phyloP scores from a whole-genome alignment of 2,113 vertebrate genomes.

The Coptodon bakossiorum region DNA sequence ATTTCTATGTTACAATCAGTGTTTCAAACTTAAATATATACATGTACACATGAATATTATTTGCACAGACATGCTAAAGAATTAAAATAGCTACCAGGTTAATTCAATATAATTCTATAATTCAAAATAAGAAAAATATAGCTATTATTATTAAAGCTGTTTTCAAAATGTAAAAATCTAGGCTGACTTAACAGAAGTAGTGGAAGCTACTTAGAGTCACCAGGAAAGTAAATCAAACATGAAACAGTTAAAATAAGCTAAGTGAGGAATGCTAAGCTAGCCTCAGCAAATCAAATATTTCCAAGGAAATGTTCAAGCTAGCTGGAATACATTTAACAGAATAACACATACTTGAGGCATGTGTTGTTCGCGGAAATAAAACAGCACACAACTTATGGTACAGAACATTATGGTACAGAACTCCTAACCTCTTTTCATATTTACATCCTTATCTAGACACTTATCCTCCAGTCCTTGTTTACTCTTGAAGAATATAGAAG shows the following conservation, averaged over 20 bases:
- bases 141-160: not conserved
- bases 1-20: not conserved
- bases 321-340: not conserved
- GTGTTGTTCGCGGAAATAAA: not conserved
- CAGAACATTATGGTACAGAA: not conserved
- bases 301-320: not conserved
- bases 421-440: not conserved
- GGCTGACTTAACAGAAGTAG: not conserved
- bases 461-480: not conserved
- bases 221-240: not conserved
- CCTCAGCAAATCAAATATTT: not conserved
- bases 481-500: not conserved
- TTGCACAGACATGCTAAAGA: not conserved
- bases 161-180: not conserved
- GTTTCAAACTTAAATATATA: not conserved
- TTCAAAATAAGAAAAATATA: not conserved
- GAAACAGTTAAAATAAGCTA: not conserved
- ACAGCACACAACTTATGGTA: not conserved
- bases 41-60: not conserved
- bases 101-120: not conserved
- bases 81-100: not conserved
- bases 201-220: not conserved
- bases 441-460: not conserved
- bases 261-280: not conserved
- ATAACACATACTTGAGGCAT: not conserved